Conservation (phyloP, 2,888 invertebrate genomes). For the Morpho achilles region DNA sequence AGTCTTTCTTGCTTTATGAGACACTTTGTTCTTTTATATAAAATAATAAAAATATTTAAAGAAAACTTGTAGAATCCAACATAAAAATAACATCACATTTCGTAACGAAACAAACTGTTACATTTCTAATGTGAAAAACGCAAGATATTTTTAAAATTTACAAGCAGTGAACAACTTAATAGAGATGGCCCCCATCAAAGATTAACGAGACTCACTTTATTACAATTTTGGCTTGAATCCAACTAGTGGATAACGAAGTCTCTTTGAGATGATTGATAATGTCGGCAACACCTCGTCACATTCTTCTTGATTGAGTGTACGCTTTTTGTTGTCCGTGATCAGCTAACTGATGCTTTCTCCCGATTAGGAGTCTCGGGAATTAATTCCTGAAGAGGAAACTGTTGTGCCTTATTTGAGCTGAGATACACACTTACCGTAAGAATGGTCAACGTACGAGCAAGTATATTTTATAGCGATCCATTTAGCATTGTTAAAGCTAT, state of each 20-base stretch:
- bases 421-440: conserved; percentile 24
- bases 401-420: conserved; percentile 45
- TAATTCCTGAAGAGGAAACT: conserved; percentile 67
- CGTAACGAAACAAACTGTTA: conserved; percentile 8
- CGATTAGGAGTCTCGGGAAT: conserved; percentile 68
- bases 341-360: conserved; percentile 63
- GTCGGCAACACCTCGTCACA: conserved; percentile 67
- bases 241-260: conserved; percentile 56
- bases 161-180: conserved; percentile 43
- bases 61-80: not conserved
- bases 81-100: conserved; percentile 3
- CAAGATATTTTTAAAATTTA: conserved; percentile 33
- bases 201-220: conserved; percentile 70
- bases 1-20: no score
- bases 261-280: conserved; percentile 64
- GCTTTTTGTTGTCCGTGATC: conserved; percentile 74
- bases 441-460: conserved; percentile 1
- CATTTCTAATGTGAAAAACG: conserved; percentile 17
- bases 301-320: conserved; percentile 72
- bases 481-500: no score
- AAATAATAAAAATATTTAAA: no score
- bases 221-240: conserved; percentile 69
- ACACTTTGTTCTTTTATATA: no score
- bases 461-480: no score
- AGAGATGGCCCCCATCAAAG: conserved; percentile 51